Evolutionary conservation across 1,140 invertebrate species (phyloP).

Genomic region (Aphelenchoides fujianensis): DNA sequence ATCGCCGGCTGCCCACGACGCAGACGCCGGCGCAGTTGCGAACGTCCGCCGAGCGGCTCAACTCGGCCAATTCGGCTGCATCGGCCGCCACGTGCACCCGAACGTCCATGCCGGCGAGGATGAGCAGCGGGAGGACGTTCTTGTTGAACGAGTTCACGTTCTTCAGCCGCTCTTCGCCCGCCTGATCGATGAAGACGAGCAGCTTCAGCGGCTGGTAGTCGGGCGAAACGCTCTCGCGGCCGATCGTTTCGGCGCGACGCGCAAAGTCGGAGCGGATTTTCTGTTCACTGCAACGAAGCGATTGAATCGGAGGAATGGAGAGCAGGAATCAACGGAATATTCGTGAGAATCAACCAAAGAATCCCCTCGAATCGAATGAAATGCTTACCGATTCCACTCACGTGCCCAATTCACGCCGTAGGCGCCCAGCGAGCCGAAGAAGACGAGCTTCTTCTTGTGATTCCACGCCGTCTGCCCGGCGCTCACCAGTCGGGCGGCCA

Average conservation of each 20-base stretch:
- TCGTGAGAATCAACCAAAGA: no score
- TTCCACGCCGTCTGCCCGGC: slow-evolving; percentile 10
- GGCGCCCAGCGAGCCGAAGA: slow-evolving; percentile 10
- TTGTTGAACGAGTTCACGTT: slow-evolving; percentile 17
- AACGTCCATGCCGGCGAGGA: slow-evolving; percentile 6
- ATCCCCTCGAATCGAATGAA: background rate
- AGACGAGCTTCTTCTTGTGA: slow-evolving; percentile 23
- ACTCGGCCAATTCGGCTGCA: background rate
- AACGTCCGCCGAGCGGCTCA: slow-evolving; percentile 19
- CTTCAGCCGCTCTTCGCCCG: background rate
- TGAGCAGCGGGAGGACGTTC: slow-evolving; percentile 7
- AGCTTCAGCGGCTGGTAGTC: slow-evolving; percentile 12
- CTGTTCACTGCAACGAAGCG: slow-evolving; percentile 11
- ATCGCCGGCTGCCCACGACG: background rate
- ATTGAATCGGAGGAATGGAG: no score
- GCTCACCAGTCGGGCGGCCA: background rate
- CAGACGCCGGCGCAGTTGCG: slow-evolving; percentile 11
- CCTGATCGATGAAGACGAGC: slow-evolving; percentile 15
- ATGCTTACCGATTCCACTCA: background rate
- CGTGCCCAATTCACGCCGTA: slow-evolving; percentile 1
- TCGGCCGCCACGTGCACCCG: background rate
- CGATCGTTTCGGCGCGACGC: background rate
- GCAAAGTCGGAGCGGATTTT: background rate
- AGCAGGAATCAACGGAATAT: no score
- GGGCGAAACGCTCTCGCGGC: slow-evolving; percentile 1